These are phyloP conservation scores for Coracias cyanogaster DNA, from an alignment of 2,797 vertebrate species.

Conservation along the genomic window DNA sequence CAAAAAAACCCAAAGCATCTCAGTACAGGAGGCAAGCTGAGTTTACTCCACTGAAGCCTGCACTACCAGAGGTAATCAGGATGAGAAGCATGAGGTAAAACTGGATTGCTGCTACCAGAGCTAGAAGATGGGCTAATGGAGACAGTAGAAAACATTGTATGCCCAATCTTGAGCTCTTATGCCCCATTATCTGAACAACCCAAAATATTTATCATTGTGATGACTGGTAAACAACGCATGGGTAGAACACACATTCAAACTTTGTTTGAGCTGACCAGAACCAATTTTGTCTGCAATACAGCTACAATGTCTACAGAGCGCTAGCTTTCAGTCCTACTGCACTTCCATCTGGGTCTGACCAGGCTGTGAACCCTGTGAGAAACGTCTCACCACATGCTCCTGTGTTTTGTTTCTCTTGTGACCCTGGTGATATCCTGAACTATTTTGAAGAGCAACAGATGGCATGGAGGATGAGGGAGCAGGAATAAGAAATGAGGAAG, in stretches of 20 bases:
- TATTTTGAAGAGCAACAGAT: not conserved
- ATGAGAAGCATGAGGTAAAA: not conserved
- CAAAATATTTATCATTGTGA: not conserved
- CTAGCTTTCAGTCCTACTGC: not conserved
- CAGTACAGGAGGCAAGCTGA: not conserved
- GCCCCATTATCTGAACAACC: not conserved
- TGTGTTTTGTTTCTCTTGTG: not conserved
- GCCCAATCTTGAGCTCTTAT: not conserved
- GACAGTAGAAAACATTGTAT: not conserved
- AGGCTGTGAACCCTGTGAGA: not conserved
- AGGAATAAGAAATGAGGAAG: not conserved
- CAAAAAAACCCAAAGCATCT: not conserved
- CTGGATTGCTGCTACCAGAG: not conserved
- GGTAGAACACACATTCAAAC: not conserved
- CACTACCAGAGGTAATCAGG: not conserved
- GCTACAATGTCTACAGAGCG: rapidly evolving
- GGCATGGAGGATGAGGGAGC: not conserved
- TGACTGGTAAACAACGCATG: not conserved
- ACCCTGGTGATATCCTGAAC: not conserved
- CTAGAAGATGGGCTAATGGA: not conserved
- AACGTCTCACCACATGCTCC: not conserved
- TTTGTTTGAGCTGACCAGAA: not conserved
- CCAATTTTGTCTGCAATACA: not conserved
- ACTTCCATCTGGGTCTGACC: not conserved
- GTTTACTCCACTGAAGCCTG: not conserved